Conservation (phyloP, 2,797 vertebrate genomes). For the Schizopygopsis pylzovi region DNA sequence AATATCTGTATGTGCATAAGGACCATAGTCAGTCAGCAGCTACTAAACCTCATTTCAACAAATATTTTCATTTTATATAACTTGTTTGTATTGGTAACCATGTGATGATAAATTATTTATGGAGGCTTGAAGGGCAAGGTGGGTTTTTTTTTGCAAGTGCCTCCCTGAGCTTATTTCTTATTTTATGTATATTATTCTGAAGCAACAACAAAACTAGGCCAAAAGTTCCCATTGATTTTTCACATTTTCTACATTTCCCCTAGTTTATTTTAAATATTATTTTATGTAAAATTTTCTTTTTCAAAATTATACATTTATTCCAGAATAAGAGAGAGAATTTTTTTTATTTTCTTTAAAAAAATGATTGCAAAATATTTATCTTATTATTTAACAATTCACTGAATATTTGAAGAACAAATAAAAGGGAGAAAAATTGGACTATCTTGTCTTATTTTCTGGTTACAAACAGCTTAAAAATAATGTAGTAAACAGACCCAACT, state of each 20-base stretch:
- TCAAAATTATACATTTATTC: not conserved
- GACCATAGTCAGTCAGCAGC: not conserved
- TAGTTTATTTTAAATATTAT: not conserved
- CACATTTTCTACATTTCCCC: not conserved
- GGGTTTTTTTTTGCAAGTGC: not conserved
- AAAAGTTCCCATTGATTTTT: not conserved
- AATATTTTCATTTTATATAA: not conserved
- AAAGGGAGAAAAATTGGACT: not conserved
- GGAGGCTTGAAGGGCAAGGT: not conserved
- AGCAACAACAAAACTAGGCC: not conserved
- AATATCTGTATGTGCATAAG: constrained; percentile 67
- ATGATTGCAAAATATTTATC: no score
- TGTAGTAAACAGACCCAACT: not conserved
- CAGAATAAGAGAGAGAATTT: not conserved
- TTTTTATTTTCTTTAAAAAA: not conserved
- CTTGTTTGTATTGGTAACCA: not conserved
- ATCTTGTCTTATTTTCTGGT: not conserved
- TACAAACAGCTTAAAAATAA: not conserved
- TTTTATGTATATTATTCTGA: not conserved
- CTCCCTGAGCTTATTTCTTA: not conserved
- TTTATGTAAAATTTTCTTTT: not conserved
- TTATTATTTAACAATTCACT: no score
- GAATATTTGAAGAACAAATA: not conserved
- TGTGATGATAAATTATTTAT: not conserved
- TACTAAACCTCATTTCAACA: not conserved